Percentiles rank a stretch among this genome's conserved stretches.
Conservation (phyloP, 37 sponge, comb jelly and placozoan species). For the Chondrosia reniformis region DNA sequence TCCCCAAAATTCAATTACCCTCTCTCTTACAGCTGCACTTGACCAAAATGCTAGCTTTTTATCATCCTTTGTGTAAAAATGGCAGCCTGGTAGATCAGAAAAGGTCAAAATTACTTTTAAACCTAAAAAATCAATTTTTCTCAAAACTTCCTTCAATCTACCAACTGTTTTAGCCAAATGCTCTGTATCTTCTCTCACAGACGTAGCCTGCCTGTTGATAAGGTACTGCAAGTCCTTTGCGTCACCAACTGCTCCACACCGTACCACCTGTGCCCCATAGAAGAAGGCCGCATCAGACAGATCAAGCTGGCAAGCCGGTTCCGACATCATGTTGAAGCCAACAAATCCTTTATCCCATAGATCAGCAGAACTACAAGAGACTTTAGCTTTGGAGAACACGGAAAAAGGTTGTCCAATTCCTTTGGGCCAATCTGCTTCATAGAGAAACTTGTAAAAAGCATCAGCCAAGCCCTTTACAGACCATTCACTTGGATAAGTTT, state of each 20-base stretch:
- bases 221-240: conserved; percentile 45
- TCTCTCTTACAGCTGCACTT: neutral
- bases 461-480: neutral
- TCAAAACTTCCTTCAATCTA: conserved; percentile 2
- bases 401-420: neutral
- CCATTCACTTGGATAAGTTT: neutral
- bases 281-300: conserved; percentile 26
- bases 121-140: neutral
- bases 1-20: conserved; percentile 39
- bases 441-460: conserved; percentile 5
- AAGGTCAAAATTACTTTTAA: conserved; percentile 36
- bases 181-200: conserved; percentile 11
- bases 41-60: neutral
- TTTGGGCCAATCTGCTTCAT: conserved; percentile 25
- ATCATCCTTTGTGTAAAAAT: conserved; percentile 1
- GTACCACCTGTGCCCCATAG: conserved; percentile 47
- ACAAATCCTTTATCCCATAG: conserved; percentile 42
- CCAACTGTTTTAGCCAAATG: conserved; percentile 22
- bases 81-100: conserved; percentile 40
- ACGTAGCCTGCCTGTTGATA: neutral
- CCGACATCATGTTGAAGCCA: conserved; percentile 45
- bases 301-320: conserved; percentile 40
- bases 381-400: neutral
- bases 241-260: conserved; percentile 46
- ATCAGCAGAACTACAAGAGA: neutral